phyloP scores from a whole-genome alignment of 2,113 vertebrate species.

The Hippocampus comes region DNA sequence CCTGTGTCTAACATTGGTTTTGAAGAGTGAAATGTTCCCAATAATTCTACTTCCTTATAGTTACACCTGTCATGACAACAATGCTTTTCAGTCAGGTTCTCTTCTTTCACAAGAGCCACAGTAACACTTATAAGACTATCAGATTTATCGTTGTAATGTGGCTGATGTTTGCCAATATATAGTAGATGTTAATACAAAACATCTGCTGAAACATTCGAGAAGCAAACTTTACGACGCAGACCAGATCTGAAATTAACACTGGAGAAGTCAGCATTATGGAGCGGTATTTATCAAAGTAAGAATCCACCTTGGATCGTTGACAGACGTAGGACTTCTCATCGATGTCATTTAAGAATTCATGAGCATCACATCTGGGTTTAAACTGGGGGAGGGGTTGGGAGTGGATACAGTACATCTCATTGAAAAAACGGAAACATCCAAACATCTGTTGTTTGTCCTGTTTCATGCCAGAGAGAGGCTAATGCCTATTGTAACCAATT shows the following conservation, averaged over 20 bases:
- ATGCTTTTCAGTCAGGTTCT: slow-evolving; percentile 12
- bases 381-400: too few species aligned
- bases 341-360: too few species aligned
- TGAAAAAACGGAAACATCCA: too few species aligned
- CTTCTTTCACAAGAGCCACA: slow-evolving; percentile 14
- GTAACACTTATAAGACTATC: not conserved
- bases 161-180: slow-evolving; percentile 31
- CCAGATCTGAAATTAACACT: not conserved
- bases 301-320: not conserved
- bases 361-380: too few species aligned
- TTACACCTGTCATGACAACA: slow-evolving; percentile 23
- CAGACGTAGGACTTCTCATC: too few species aligned
- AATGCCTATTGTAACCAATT: too few species aligned
- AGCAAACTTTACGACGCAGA: not conserved
- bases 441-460: too few species aligned
- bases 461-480: too few species aligned
- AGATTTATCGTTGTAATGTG: slow-evolving; percentile 30
- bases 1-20: slow-evolving; percentile 28
- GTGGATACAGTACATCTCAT: not conserved
- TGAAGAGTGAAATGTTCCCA: slow-evolving; percentile 20
- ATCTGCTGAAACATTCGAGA: slow-evolving; percentile 15
- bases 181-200: slow-evolving; percentile 33
- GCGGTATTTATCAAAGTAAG: not conserved
- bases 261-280: not conserved
- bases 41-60: slow-evolving; percentile 10